These are phyloP conservation scores for Yponomeuta sedellus DNA, from an alignment of 2,888 invertebrate genomes.

Conservation along the genomic window DNA sequence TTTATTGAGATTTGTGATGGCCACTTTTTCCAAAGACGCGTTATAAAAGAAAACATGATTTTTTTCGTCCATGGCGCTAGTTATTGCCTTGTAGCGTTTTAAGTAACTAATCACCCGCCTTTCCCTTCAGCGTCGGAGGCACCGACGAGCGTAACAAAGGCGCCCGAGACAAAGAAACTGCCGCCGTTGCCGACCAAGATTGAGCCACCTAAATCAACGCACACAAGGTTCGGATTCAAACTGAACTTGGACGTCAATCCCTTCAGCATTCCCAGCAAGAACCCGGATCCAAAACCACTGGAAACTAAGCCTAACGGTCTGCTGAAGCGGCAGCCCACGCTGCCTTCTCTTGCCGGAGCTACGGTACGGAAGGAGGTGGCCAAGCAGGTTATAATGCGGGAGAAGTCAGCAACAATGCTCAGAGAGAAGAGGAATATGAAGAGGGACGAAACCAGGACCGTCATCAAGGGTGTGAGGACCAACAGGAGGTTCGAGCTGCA, in stretches of 20 bases:
- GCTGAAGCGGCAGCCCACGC: constrained; percentile 23
- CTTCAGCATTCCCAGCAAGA: constrained; percentile 45
- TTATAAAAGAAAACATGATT: too few relatives aligned
- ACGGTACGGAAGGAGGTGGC: constrained; percentile 39
- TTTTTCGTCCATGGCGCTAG: too few relatives aligned
- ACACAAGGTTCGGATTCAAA: constrained; percentile 71
- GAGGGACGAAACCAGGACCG: constrained; percentile 59
- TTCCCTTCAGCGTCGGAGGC: constrained; percentile 20
- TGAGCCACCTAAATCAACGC: constrained; percentile 41
- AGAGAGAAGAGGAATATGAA: constrained; percentile 42
- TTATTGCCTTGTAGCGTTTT: too few relatives aligned
- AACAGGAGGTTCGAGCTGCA: constrained; percentile 84
- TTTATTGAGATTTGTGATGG: too few relatives aligned
- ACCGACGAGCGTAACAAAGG: constrained; percentile 19
- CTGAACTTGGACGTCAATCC: constrained; percentile 58
- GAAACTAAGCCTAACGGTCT: constrained; percentile 30
- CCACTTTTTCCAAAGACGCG: too few relatives aligned
- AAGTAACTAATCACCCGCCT: not conserved
- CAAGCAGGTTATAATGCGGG: constrained; percentile 51
- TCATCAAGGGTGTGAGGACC: constrained; percentile 81
- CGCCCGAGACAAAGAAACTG: constrained; percentile 27
- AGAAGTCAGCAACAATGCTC: constrained; percentile 42
- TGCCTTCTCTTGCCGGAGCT: constrained; percentile 43
- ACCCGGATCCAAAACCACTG: constrained; percentile 24
- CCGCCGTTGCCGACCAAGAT: constrained; percentile 34